phyloP scores from a whole-genome alignment of 2,113 vertebrate species.

The Ictidomys tridecemlineatus region DNA sequence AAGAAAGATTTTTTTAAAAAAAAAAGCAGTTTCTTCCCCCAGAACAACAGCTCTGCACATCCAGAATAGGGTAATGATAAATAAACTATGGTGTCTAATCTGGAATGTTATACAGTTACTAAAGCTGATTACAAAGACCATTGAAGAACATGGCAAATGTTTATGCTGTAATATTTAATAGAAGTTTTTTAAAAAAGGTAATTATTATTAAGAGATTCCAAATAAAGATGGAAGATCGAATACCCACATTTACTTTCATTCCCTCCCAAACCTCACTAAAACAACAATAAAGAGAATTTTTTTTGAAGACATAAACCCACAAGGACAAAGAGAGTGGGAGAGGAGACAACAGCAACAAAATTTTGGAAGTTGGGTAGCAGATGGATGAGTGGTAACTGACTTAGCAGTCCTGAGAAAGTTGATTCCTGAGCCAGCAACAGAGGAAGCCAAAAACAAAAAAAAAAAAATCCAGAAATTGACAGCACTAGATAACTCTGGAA shows the following conservation, averaged over 20 bases:
- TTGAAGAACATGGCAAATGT: slow-evolving; percentile 38
- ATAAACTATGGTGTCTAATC: neutral
- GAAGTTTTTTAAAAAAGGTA: slow-evolving; percentile 28
- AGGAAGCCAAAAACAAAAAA: slow-evolving; percentile 38
- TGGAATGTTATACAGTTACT: neutral
- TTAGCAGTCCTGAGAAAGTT: slow-evolving; percentile 69
- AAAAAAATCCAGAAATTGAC: neutral
- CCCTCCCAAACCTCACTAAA: slow-evolving; percentile 82
- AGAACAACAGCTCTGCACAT: neutral
- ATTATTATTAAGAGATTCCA: slow-evolving; percentile 75
- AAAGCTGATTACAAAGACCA: neutral
- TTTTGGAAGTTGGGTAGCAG: slow-evolving; percentile 61
- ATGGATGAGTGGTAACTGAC: slow-evolving; percentile 75
- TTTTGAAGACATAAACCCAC: slow-evolving; percentile 76
- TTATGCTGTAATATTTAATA: slow-evolving; percentile 62
- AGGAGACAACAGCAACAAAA: slow-evolving; percentile 81
- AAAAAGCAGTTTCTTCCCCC: neutral
- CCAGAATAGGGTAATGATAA: neutral
- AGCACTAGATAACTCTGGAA: neutral
- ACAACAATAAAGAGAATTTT: slow-evolving; percentile 78
- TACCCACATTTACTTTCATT: slow-evolving; percentile 80
- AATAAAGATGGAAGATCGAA: slow-evolving; percentile 76
- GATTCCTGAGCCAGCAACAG: neutral
- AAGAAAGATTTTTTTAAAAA: neutral
- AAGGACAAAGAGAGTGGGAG: slow-evolving; percentile 79